phyloP scores from a whole-genome alignment of 1,140 invertebrate genomes.

The Gerris buenoi region DNA sequence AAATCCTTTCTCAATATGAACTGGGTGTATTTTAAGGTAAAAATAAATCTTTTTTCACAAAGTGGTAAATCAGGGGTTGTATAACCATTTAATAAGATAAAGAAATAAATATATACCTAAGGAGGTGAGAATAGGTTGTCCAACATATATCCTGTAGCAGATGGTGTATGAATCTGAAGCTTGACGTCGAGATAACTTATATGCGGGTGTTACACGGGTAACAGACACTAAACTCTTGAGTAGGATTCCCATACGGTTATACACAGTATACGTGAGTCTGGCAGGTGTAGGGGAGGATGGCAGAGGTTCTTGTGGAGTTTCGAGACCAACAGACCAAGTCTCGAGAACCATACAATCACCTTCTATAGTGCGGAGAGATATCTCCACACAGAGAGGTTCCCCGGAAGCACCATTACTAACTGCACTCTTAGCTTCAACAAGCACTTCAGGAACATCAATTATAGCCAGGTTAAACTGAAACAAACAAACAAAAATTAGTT shows the following conservation, averaged over 20 bases:
- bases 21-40: too few species aligned
- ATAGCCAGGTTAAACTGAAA: slow-evolving; percentile 68
- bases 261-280: slow-evolving; percentile 63
- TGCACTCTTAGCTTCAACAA: slow-evolving; percentile 56
- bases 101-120: slow-evolving; percentile 40
- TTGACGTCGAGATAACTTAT: slow-evolving; percentile 73
- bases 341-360: slow-evolving; percentile 84
- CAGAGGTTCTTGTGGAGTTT: slow-evolving; percentile 5
- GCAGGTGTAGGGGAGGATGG: slow-evolving; percentile 49
- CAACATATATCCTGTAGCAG: slow-evolving; percentile 77
- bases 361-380: slow-evolving; percentile 73
- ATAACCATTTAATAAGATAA: too few species aligned
- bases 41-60: too few species aligned
- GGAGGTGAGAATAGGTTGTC: slow-evolving; percentile 57
- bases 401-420: slow-evolving; percentile 37
- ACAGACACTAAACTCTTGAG: slow-evolving; percentile 78
- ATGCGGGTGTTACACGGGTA: slow-evolving; percentile 77
- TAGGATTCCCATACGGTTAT: slow-evolving; percentile 78
- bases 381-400: slow-evolving; percentile 72
- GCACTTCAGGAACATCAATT: slow-evolving; percentile 59
- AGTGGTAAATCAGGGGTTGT: too few species aligned
- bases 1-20: too few species aligned
- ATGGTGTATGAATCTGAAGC: slow-evolving; percentile 73
- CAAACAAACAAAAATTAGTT: too few species aligned
- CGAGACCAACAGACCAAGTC: slow-evolving; percentile 58